These are phyloP conservation scores for Acleris laterana DNA, from an alignment of 2,888 invertebrate genomes.

Conservation along the genomic window DNA sequence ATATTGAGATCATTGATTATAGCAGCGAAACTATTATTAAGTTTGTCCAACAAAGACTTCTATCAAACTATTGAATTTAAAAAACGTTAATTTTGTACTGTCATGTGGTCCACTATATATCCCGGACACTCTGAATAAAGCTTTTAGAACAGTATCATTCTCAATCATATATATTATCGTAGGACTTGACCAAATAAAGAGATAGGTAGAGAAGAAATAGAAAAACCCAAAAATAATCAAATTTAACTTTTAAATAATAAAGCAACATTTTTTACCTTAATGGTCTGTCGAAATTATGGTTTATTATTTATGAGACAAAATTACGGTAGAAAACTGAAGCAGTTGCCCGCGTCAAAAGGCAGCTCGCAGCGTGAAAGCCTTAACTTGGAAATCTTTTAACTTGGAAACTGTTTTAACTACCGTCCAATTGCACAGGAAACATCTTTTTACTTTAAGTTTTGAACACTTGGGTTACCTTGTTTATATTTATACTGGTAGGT, in stretches of 20 bases:
- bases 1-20: no score
- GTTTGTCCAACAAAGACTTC: no score
- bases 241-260: not conserved
- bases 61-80: no score
- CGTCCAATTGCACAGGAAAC: slow-evolving; percentile 27
- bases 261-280: not conserved
- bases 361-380: slow-evolving; percentile 25
- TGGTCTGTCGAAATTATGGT: not conserved
- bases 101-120: no score
- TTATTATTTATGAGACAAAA: slow-evolving; percentile 26
- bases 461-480: slow-evolving; percentile 5
- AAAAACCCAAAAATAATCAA: not conserved
- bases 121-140: no score
- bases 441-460: slow-evolving; percentile 23
- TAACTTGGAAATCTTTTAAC: slow-evolving; percentile 34
- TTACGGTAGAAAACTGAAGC: slow-evolving; percentile 10
- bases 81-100: no score
- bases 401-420: slow-evolving; percentile 25
- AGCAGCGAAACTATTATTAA: no score
- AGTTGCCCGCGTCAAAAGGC: slow-evolving; percentile 22
- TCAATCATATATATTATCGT: no score
- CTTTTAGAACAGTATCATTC: no score
- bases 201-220: no score
- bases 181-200: no score
- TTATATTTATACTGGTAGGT: slow-evolving; percentile 37